Base-by-base conservation (phyloP, 1,140 invertebrate genomes). In the Goniozus legneri region DNA sequence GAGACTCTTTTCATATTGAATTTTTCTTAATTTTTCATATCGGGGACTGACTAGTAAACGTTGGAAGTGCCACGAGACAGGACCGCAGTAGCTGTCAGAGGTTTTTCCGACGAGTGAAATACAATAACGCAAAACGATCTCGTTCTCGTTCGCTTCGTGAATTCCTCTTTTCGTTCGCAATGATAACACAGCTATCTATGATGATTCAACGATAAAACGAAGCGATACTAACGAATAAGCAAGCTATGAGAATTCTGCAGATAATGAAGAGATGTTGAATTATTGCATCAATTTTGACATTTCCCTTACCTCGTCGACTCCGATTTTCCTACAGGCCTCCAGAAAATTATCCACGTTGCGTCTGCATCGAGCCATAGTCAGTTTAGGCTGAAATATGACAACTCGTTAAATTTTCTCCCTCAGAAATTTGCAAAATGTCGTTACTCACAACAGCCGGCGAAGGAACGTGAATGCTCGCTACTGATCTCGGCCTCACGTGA, bases 291-390 rank as follows among this genome's bases (percentile, higher is more conserved):
- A n/a, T 27, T 27, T 27, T 27, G 15, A n/a, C 16, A 8, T 19
- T 33, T 39, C 31, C 49, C 85, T 85, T 77, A 96, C 94, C 85
- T 95, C 91, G 77, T 92, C 87, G 10, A 97, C 91, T 27, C 94
- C 94, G 57, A 96, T 92, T 70, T 84, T 89, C 47, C 89, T 82
- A 77, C 94, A 96, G 12, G 94, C 94, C 63, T 95, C 91, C 50
- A 97, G 75, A 67, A 97, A 97, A 76, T 96, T 96, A 66, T 97
- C 93, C 12, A 96, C 92, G 76, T 97, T 97, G 64, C 91, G 81
- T 62, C 92, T 80, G 79, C 92, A 95, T 64, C 94, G 84, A 8
- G 94, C 91, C 84, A 94, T 88, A 15, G 92, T 92, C 47, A 97
- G 75, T 71, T 95, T 95, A 35, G 93, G 92, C 92, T 95, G 72